Evolutionary conservation across 2,113 vertebrate species (phyloP), one percentile per base, ranked within the genome.

Genomic region (Chelonoidis abingdonii): DNA sequence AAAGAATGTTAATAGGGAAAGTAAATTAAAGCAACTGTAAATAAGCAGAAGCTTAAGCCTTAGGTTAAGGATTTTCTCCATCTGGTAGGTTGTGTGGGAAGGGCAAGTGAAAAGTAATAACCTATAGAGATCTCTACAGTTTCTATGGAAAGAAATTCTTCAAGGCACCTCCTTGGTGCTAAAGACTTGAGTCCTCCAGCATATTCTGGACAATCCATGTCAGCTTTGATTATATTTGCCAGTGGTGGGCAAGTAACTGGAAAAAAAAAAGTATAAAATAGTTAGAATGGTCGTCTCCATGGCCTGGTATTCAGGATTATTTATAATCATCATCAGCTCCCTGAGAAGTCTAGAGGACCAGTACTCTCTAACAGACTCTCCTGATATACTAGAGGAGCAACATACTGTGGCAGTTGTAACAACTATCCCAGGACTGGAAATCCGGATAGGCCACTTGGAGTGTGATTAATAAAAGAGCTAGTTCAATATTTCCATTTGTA

Each of bases 401-500:
- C 85, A 59, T 31, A 59, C 27, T 13, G 21, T 50, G 54, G 79
- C n/a, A 62, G 65, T 14, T 2, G 44, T 89, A 82, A 56, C 65
- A 14, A 59, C 57, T 59, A 59, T 59, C 57, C 27, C 57, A 59
- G 57, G 27, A 59, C 27, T 31, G 57, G 27, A 29, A 29, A 59
- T 31, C 1, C 5, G 83, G 47, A 87, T 19, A 84, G n/a, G 16
- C 0, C 2, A 6, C 35, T 72, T 88, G 38, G 59, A 59, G 59
- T 0, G 0, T 31, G 53, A 50, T 25, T 69, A 16, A 2, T 2
- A 75, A 75, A 80, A 85, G 10, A 93, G 5, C 38, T 84, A 31
- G 12, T 56, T 94, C 78, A 88, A 5, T 93, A 92, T 97, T 95
- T 97, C 89, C 85, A 25, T 52, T 47, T 54, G 35, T 87, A 90